phyloP scores from a whole-genome alignment of 1,140 invertebrate species.

The Pectinophora gossypiella region DNA sequence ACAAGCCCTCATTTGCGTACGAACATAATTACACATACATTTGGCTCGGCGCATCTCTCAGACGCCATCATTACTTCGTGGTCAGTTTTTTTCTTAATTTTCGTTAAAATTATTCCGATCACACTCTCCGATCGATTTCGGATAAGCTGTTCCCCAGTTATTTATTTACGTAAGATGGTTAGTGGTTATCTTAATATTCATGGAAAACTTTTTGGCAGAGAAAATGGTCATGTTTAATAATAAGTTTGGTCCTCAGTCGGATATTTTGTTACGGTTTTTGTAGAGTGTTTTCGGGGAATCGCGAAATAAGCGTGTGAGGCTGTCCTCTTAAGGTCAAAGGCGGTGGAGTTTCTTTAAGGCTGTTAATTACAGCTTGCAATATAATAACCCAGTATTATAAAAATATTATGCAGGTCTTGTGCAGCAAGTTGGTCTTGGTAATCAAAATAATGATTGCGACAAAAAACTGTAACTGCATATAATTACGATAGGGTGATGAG shows the following conservation, averaged over 20 bases:
- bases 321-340: constrained; percentile 43
- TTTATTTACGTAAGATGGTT: constrained; percentile 1
- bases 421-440: constrained; percentile 51
- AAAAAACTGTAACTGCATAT: constrained; percentile 39
- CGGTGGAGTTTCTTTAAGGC: constrained; percentile 21
- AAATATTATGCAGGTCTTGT: constrained; percentile 48
- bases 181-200: background rate
- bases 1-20: background rate
- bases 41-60: background rate
- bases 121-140: background rate
- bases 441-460: constrained; percentile 47
- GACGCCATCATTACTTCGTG: background rate
- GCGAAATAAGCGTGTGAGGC: constrained; percentile 23
- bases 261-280: constrained; percentile 1
- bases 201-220: background rate
- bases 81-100: background rate
- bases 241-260: background rate
- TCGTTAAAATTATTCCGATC: background rate
- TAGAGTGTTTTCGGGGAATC: constrained; percentile 23
- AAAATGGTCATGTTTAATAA: background rate
- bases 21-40: background rate
- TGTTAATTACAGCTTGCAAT: constrained; percentile 46
- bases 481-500: constrained; percentile 24
- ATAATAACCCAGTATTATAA: constrained; percentile 55
- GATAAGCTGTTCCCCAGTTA: background rate